Evolutionary conservation across 2,888 invertebrate genomes (phyloP).

Genomic region (Catocala fraxini): DNA sequence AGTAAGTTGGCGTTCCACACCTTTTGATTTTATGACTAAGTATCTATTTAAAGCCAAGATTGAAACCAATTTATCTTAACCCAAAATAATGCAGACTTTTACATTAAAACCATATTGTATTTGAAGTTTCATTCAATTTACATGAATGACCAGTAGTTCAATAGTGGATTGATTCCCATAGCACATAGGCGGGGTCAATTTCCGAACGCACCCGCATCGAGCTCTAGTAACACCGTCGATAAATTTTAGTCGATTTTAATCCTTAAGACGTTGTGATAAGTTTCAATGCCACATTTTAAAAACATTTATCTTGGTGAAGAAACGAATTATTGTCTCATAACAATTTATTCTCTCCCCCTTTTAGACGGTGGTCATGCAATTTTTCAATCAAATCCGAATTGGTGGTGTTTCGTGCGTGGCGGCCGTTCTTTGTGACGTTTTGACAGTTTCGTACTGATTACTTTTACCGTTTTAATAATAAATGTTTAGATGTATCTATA

Average conservation of each 20-base stretch:
- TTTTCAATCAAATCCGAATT: slow-evolving; percentile 79
- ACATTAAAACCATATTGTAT: slow-evolving; percentile 9
- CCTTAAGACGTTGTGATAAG: slow-evolving; percentile 52
- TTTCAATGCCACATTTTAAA: slow-evolving; percentile 40
- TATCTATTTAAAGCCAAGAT: too few species aligned
- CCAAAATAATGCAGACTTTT: too few species aligned
- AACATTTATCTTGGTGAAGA: slow-evolving; percentile 44
- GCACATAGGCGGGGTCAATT: slow-evolving; percentile 64
- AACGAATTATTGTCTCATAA: slow-evolving; percentile 48
- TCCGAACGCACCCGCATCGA: slow-evolving; percentile 69
- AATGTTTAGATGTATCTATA: slow-evolving; percentile 16
- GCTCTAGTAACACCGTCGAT: slow-evolving; percentile 31
- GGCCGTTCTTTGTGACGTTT: slow-evolving; percentile 46
- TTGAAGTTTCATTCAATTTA: slow-evolving; percentile 42
- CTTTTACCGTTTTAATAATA: slow-evolving; percentile 39
- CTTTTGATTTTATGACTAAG: too few species aligned
- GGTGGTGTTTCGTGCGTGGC: slow-evolving; percentile 50
- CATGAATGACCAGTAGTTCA: slow-evolving; percentile 40
- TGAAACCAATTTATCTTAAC: too few species aligned
- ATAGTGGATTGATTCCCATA: slow-evolving; percentile 51
- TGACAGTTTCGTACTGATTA: slow-evolving; percentile 38
- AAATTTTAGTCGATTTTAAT: slow-evolving; percentile 47
- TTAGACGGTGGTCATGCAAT: slow-evolving; percentile 71
- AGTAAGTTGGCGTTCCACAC: too few species aligned
- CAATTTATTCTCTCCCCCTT: slow-evolving; percentile 49